A percentile compares a stretch with the other conserved stretches of the same genome.
Conservation (phyloP, 2,113 vertebrate genomes). For the Poeciliopsis turrubarensis region DNA sequence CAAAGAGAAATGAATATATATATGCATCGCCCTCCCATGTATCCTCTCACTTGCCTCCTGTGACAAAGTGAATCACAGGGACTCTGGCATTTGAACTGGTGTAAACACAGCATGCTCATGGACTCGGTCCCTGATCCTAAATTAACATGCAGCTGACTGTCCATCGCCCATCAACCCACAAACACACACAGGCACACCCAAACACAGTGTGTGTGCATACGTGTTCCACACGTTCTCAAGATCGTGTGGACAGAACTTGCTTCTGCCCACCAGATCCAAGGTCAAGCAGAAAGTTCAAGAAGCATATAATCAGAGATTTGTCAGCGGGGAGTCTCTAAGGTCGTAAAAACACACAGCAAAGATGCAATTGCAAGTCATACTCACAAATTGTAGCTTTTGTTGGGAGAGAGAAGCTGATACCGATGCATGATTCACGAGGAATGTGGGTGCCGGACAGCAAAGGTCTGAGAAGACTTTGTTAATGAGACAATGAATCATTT, state of each 20-base stretch:
- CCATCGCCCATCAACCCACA: slow-evolving; percentile 13
- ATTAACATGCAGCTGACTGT: neutral
- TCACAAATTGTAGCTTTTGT: slow-evolving; percentile 2
- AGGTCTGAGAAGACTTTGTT: slow-evolving; percentile 53
- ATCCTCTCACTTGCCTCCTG: slow-evolving; percentile 46
- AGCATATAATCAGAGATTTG: neutral
- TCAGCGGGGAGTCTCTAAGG: neutral
- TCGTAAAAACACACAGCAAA: neutral
- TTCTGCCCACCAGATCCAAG: slow-evolving; percentile 7
- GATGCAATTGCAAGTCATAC: neutral
- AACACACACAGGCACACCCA: no score
- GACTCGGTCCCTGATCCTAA: slow-evolving; percentile 19
- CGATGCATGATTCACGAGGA: slow-evolving; percentile 49
- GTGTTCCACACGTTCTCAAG: neutral
- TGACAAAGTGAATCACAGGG: slow-evolving; percentile 66
- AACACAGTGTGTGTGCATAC: no score
- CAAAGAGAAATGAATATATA: slow-evolving; percentile 6
- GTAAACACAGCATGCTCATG: slow-evolving; percentile 72
- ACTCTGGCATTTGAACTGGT: slow-evolving; percentile 71
- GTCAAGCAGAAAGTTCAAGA: slow-evolving; percentile 1
- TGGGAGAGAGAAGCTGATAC: slow-evolving; percentile 4
- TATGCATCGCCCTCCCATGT: slow-evolving; percentile 20
- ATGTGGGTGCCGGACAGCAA: slow-evolving; percentile 53
- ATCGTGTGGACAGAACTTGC: slow-evolving; percentile 22
- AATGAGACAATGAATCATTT: slow-evolving; percentile 56